A percentile compares a stretch with the other conserved stretches of the same genome.
Evolutionary conservation across 2,113 vertebrate genomes (phyloP).

Genomic region (Zosterops pallidus): DNA sequence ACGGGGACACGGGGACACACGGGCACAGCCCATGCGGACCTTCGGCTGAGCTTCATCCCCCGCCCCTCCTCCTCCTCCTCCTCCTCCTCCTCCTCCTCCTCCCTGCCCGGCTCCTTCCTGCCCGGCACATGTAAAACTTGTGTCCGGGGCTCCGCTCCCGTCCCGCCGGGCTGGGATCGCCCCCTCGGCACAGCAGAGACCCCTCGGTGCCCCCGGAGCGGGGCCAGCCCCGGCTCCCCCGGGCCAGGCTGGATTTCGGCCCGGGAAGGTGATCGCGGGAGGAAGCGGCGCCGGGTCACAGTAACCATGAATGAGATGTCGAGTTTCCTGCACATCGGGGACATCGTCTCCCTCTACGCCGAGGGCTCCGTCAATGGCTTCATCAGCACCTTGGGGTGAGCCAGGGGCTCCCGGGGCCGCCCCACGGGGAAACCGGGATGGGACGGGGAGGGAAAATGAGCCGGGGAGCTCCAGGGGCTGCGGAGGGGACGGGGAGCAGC

Average conservation of each 20-base stretch:
- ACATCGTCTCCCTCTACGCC: constrained; percentile 96
- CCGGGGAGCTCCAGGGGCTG: not conserved
- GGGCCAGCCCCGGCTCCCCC: not conserved
- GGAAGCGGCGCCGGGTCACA: not conserved
- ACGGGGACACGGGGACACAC: not conserved
- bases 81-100: not conserved
- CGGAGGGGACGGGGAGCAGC: not conserved
- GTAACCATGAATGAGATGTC: constrained; percentile 91
- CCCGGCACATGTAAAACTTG: constrained; percentile 49
- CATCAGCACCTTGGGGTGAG: constrained; percentile 97
- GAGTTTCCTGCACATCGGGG: constrained; percentile 96
- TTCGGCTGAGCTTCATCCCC: not conserved
- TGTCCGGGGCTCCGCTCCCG: not conserved
- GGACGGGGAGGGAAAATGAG: not conserved
- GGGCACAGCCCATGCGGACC: constrained; percentile 1
- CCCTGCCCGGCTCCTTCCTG: not conserved
- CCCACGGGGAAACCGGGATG: accelerated
- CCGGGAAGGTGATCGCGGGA: not conserved
- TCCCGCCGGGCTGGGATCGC: not conserved
- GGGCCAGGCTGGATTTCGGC: constrained; percentile 29
- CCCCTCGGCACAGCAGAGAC: not conserved
- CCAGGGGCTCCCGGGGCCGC: not conserved
- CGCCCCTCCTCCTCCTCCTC: not conserved
- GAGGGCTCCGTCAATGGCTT: constrained; percentile 97
- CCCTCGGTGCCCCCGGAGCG: not conserved